Base-by-base conservation (phyloP, 1,140 invertebrate genomes). In the Cotesia glomerata region DNA sequence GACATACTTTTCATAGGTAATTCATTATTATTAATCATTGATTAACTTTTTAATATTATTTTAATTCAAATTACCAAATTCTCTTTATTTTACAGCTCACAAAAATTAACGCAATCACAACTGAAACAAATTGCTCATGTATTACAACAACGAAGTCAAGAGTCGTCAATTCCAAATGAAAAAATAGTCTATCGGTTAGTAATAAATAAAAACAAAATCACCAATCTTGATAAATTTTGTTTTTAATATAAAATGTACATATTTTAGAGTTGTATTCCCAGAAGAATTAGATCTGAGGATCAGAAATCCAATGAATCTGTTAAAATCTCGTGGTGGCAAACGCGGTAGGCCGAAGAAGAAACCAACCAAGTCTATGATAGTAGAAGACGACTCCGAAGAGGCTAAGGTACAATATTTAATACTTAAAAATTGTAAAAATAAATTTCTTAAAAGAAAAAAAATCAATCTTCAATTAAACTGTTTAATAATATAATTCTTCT, bases 111-210 rank as follows among this genome's bases (percentile, higher is more conserved):
- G 2, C 83, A 88, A 70, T 85, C 89, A 51, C 91, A 92, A 76
- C 76, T 92, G 39, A 88, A 90, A 76, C 90, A 92, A 78, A 91
- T 92, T 49, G 89, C 90, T 71, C 87, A 90, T 65, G 88, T 91
- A 63, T 81, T 92, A 18, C 89, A 91, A 71, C 88, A 90, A 75
- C 79, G 84, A 13, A 82, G 81, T 74, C 81, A 88, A 34, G 80
- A 84, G 35, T 85, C 85, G 65, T 74, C 78, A 3, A 80, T 80
- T 58, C 77, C 81, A 9, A 89, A 88, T 75, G 90, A 89, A 80
- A 87, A 88, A 78, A 89, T 92, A 75, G 88, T 92, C 26, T 92
- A 91, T 75, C 87, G 87, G 88, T 88, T 74, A 69, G 67, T 72
- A 69, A 51, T 68, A 58, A 65, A 58, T 9, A 67, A 61, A 66